Conservation (phyloP, 2,797 vertebrate species). For the Philypnodon macrostomus region DNA sequence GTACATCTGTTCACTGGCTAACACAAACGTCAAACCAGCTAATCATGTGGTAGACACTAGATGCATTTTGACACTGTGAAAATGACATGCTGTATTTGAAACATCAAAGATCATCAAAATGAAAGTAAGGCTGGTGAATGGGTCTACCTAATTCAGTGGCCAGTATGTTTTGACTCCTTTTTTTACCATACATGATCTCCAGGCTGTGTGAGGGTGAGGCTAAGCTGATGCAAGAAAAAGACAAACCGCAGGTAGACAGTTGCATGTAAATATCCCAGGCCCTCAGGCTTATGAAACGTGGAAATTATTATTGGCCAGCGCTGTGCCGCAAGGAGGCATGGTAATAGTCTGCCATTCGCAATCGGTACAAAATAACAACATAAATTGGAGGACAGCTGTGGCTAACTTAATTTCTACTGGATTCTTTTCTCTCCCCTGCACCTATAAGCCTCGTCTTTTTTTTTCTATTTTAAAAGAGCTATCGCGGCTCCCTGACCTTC, state of each 20-base stretch:
- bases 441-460: slow-evolving; percentile 28
- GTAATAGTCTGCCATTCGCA: slow-evolving; percentile 73
- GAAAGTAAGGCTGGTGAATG: no score
- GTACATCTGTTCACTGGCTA: no score
- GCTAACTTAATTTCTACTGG: slow-evolving; percentile 69
- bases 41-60: no score
- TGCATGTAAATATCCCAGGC: slow-evolving; percentile 50
- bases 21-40: no score
- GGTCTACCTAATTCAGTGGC: no score
- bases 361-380: slow-evolving; percentile 57
- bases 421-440: slow-evolving; percentile 50
- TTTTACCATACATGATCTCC: slow-evolving; percentile 50
- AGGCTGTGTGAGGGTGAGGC: slow-evolving; percentile 22
- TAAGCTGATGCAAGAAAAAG: slow-evolving; percentile 31
- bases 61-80: no score
- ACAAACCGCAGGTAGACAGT: slow-evolving; percentile 27
- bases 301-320: slow-evolving; percentile 54
- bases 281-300: slow-evolving; percentile 45
- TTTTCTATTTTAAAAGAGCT: slow-evolving; percentile 46
- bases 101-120: no score
- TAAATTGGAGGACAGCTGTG: slow-evolving; percentile 42
- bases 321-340: slow-evolving; percentile 49
- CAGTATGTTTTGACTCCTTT: no score
- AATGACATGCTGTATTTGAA: no score
- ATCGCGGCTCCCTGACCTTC: slow-evolving; percentile 78